Evolutionary conservation across 2,888 invertebrate species (phyloP).

Genomic region (Rhabditoides inermis): DNA sequence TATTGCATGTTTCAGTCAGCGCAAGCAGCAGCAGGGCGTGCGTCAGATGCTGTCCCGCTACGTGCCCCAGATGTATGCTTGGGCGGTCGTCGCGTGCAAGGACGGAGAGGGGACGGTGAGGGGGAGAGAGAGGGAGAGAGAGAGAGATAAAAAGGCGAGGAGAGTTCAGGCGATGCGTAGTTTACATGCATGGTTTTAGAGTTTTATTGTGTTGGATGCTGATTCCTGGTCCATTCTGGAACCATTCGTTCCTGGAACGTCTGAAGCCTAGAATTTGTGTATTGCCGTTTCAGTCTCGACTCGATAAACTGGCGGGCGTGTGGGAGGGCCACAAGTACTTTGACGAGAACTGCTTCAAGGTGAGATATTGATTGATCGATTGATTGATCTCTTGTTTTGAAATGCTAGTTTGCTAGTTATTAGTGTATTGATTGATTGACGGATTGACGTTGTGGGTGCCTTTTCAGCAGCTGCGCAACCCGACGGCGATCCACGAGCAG

Average conservation of each 20-base stretch:
- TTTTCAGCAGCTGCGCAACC: slow-evolving; percentile 67
- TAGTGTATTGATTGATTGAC: neutral
- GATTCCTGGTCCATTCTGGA: no score
- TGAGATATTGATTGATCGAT: slow-evolving; percentile 8
- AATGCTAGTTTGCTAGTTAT: slow-evolving; percentile 3
- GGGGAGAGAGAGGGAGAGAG: no score
- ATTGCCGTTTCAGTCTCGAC: no score
- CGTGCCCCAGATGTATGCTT: slow-evolving; percentile 95
- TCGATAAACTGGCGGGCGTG: slow-evolving; percentile 78
- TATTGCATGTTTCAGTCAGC: slow-evolving; percentile 66
- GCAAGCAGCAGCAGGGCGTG: slow-evolving; percentile 86
- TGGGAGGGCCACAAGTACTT: slow-evolving; percentile 82
- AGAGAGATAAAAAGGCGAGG: no score
- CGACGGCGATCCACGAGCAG: slow-evolving; percentile 61
- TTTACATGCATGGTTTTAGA: no score
- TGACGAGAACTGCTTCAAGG: slow-evolving; percentile 44
- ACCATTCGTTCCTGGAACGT: no score
- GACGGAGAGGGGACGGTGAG: no score
- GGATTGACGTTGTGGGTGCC: slow-evolving; percentile 55
- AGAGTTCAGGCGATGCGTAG: no score
- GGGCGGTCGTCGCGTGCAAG: slow-evolving; percentile 75
- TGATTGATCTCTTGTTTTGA: neutral
- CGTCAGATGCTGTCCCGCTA: slow-evolving; percentile 86
- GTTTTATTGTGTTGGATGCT: no score
- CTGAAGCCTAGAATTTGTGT: no score